phyloP scores from a whole-genome alignment of 92 coral and sea anemone genomes.

The Micromussa lordhowensis region DNA sequence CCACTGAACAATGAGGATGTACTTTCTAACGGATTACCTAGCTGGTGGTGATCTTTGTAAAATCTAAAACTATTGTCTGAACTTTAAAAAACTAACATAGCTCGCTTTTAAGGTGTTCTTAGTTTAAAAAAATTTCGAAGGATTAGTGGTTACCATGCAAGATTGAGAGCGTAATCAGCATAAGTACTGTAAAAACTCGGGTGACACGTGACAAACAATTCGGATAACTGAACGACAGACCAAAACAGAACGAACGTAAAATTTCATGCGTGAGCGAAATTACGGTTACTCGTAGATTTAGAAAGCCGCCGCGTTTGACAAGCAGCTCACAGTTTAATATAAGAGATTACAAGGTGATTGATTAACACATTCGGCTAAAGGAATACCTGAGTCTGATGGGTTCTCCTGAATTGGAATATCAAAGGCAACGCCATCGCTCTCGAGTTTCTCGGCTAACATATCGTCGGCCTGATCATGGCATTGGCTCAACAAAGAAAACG shows the following conservation, averaged over 20 bases:
- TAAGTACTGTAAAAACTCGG: not conserved
- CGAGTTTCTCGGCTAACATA: slow-evolving; percentile 13
- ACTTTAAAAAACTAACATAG: not conserved
- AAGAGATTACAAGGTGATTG: not conserved
- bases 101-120: not conserved
- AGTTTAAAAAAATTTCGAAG: not conserved
- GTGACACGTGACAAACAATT: not conserved
- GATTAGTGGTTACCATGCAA: slow-evolving; percentile 6
- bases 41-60: slow-evolving; percentile 13
- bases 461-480: slow-evolving; percentile 19
- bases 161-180: not conserved
- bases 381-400: slow-evolving; percentile 44
- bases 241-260: slow-evolving; percentile 11
- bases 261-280: not conserved
- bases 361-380: not conserved
- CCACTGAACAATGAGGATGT: not conserved
- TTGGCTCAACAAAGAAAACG: slow-evolving; percentile 49
- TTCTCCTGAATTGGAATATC: slow-evolving; percentile 18
- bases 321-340: not conserved
- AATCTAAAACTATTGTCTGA: slow-evolving; percentile 2
- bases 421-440: slow-evolving; percentile 7
- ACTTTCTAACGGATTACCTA: not conserved
- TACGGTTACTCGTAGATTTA: not conserved
- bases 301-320: not conserved
- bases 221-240: not conserved